A percentile compares a stretch with the other conserved stretches of the same genome.
phyloP scores from a whole-genome alignment of 2,888 invertebrate species.

The Stenotaenia linearis region DNA sequence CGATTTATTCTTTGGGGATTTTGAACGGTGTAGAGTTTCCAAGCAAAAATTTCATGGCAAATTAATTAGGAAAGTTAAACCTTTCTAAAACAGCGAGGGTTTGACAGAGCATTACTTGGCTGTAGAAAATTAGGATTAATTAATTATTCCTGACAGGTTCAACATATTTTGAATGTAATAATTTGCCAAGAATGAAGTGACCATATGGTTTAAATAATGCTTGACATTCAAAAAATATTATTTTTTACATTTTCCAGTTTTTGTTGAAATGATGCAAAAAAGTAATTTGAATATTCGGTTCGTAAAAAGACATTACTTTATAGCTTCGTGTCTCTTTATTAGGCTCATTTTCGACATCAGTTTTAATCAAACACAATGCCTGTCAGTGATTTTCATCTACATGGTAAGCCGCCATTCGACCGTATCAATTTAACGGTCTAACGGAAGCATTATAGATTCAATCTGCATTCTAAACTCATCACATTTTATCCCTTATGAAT shows the following conservation, averaged over 20 bases:
- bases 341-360: background rate
- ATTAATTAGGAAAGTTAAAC: background rate
- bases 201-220: background rate
- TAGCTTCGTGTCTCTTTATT: background rate
- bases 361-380: conserved; percentile 4
- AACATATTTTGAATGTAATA: background rate
- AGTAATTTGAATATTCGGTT: no score
- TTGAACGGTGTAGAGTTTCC: background rate
- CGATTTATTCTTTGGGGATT: no score
- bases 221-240: no score
- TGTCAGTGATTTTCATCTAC: background rate
- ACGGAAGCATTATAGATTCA: background rate
- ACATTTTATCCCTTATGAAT: background rate
- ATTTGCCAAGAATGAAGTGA: background rate
- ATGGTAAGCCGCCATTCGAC: background rate
- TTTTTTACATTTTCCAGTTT: no score
- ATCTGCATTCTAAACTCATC: background rate
- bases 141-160: background rate
- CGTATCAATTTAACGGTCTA: background rate
- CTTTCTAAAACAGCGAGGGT: background rate
- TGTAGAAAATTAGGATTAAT: background rate
- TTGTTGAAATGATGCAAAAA: no score
- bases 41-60: background rate
- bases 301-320: no score
- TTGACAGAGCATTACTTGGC: no score